These are phyloP conservation scores for Cephus runcator DNA, from an alignment of 2,888 invertebrate genomes.

Conservation along the genomic window DNA sequence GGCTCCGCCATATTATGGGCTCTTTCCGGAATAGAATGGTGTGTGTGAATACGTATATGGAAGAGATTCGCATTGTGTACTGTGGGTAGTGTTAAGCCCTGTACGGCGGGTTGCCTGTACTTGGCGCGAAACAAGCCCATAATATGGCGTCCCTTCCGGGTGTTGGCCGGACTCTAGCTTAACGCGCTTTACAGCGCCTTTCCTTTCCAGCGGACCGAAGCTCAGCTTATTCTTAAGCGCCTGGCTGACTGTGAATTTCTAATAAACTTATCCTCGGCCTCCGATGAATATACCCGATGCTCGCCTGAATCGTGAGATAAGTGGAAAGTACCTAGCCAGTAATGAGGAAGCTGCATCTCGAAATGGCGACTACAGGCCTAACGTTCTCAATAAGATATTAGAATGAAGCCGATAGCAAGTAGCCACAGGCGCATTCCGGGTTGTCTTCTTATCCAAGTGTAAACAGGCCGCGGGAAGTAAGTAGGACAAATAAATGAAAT, in stretches of 20 bases:
- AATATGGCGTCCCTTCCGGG: too few species aligned
- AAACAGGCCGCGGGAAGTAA: neutral
- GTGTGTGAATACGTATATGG: too few species aligned
- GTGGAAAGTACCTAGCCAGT: neutral
- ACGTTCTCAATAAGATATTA: neutral
- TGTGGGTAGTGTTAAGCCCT: too few species aligned
- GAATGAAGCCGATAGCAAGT: neutral
- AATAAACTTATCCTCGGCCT: too few species aligned
- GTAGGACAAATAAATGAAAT: neutral
- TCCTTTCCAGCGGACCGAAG: neutral
- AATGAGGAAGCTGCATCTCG: neutral
- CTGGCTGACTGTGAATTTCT: neutral
- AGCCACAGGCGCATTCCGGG: neutral
- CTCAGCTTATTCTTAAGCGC: neutral
- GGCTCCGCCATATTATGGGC: too few species aligned
- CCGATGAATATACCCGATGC: too few species aligned
- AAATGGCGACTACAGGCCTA: neutral
- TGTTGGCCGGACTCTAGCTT: too few species aligned
- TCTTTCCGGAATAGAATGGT: too few species aligned
- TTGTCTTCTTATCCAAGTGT: neutral
- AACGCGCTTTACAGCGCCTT: neutral
- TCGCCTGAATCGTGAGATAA: neutral
- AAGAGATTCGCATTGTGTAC: too few species aligned
- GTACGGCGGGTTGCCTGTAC: too few species aligned
- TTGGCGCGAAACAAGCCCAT: too few species aligned